Evolutionary conservation across 2,113 vertebrate species (phyloP).

Genomic region (Daboia siamensis): DNA sequence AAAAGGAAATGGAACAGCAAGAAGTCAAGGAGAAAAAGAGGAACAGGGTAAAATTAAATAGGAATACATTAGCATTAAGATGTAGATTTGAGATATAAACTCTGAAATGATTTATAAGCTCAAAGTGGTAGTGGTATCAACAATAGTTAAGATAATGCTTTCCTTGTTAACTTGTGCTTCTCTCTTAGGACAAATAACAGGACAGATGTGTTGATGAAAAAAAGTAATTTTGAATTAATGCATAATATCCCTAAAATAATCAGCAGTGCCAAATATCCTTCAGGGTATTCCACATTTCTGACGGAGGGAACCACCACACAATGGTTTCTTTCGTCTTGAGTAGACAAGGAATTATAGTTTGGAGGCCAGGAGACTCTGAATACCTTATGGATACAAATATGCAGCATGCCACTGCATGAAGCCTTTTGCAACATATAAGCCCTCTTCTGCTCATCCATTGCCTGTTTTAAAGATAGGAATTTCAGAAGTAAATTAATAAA

Average conservation of each 20-base stretch:
- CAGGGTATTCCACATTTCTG: not conserved
- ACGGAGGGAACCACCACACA: not conserved
- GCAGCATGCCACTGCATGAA: not conserved
- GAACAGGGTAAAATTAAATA: not conserved
- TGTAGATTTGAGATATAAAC: not conserved
- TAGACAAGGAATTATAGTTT: not conserved
- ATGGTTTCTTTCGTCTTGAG: not conserved
- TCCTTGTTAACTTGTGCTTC: not conserved
- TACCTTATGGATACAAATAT: not conserved
- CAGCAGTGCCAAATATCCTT: not conserved
- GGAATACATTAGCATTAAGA: not conserved
- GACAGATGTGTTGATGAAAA: not conserved
- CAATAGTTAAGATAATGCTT: not conserved
- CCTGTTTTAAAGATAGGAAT: conserved; percentile 10
- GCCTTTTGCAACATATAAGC: not conserved
- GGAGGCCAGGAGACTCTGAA: not conserved
- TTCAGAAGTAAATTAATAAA: conserved; percentile 27
- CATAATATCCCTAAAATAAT: not conserved
- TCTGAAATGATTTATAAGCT: not conserved
- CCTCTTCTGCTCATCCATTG: not conserved
- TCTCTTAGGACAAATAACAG: not conserved
- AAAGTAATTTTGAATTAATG: not conserved
- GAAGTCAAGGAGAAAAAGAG: not conserved
- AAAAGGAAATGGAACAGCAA: not conserved
- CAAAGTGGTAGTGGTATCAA: not conserved